These are phyloP conservation scores for Lottia scabra DNA, from an alignment of 2,888 invertebrate genomes.

Conservation along the genomic window DNA sequence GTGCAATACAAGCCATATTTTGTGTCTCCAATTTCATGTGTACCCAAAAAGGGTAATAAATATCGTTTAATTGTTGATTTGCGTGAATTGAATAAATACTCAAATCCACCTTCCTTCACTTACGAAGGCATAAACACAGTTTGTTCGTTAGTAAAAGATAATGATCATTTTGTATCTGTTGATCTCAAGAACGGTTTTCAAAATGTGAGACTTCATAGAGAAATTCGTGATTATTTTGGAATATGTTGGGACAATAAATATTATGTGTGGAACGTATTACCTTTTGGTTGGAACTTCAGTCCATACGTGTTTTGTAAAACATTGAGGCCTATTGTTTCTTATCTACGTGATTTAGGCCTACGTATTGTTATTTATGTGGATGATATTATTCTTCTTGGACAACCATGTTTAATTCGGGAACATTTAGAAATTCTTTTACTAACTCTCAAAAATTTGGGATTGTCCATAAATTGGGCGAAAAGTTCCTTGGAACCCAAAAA, in stretches of 20 bases:
- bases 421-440: neutral
- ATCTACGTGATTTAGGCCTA: too few species aligned
- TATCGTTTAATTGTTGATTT: neutral
- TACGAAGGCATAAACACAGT: neutral
- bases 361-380: neutral
- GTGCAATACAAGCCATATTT: too few species aligned
- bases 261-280: neutral
- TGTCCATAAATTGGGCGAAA: too few species aligned
- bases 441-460: neutral
- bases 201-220: neutral
- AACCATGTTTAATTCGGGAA: neutral
- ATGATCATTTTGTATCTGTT: too few species aligned
- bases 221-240: neutral
- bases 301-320: slow-evolving; percentile 6
- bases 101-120: neutral
- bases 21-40: too few species aligned
- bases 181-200: too few species aligned
- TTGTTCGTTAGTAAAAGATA: neutral
- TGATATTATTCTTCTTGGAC: too few species aligned
- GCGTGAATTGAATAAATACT: neutral
- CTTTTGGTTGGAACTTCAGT: neutral
- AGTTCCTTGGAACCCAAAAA: too few species aligned
- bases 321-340: too few species aligned
- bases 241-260: neutral
- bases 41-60: too few species aligned